Evolutionary conservation across 2,797 vertebrate genomes (phyloP), one percentile per base, ranked within the genome.

Genomic region (Eulemur albifrons): DNA sequence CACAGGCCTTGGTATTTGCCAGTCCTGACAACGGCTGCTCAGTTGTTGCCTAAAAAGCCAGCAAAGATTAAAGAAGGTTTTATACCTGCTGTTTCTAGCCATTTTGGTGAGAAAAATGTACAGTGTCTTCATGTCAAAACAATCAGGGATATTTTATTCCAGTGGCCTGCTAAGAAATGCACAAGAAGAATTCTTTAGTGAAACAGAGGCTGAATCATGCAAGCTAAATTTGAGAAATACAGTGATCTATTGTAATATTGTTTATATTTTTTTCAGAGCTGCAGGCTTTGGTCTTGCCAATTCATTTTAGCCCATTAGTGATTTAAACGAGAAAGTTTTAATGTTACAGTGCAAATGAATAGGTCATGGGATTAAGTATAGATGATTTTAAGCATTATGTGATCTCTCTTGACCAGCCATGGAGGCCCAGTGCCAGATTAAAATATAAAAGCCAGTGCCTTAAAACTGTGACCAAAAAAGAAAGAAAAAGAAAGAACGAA

Each of bases 181-280:
- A 87, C 30, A 82, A 57, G 59, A 89, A 18, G 43, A 38, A 75
- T 45, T 94, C 40, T 95, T 89, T 61, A 50, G 43, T 54, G 63
- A 93, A 90, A 75, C 50, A 73, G 40, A 80, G 59, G 63, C 73
- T 95, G 82, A 85, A 50, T 93, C 84, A 59, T 85, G 30, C 23
- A 76, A 81, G 61, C 72, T 93, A 79, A 67, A 61, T 83, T 52
- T 95, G 70, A 76, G 45, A 67, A 96, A 67, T 70, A 30, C 38
- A 76, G 3, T 35, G 40, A 61, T 67, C 70, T 90, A 12, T 72
- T 93, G 10, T 93, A 73, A 59, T 87, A 45, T 23, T 92, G 50
- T 89, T 72, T 94, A 14, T 72, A 52, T 72, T 54, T 93, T 93
- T 94, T 93, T 86, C 54, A 90, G 72, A 95, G 76, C 30, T 43